Conservation (phyloP, 2,113 vertebrate species). For the Empidonax alnorum region DNA sequence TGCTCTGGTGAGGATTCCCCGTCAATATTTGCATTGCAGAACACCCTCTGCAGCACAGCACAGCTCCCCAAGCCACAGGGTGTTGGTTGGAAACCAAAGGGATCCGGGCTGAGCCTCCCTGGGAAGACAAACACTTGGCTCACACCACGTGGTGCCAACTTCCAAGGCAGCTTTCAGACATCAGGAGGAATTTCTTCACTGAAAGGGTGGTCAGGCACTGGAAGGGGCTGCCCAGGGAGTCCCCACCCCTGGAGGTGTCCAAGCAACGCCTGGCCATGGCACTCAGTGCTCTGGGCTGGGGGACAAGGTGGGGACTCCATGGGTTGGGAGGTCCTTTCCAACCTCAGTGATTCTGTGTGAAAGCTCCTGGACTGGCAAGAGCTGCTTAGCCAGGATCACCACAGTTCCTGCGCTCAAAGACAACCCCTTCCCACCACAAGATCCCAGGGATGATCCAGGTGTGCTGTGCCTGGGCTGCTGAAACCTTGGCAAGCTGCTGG, state of each 20-base stretch:
- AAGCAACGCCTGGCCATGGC: not conserved
- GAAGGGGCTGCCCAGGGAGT: not conserved
- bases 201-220: accelerated
- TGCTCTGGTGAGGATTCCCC: not conserved
- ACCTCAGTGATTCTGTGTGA: accelerated
- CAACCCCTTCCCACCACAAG: accelerated
- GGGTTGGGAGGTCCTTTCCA: not conserved
- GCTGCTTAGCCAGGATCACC: not conserved
- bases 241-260: not conserved
- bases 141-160: not conserved
- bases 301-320: accelerated
- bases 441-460: accelerated
- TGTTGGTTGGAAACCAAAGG: not conserved
- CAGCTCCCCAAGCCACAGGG: not conserved
- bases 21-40: constrained; percentile 33
- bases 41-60: not conserved
- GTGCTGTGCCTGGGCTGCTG: not conserved
- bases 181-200: accelerated
- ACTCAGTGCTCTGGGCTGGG: not conserved
- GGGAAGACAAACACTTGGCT: not conserved
- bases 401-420: not conserved
- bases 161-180: accelerated
- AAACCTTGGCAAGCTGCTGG: not conserved
- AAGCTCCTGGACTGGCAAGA: not conserved
- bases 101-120: not conserved